Percentiles rank a stretch among this genome's conserved stretches.
These are phyloP conservation scores for Tillus elongatus DNA, from an alignment of 2,888 invertebrate species.

Conservation along the genomic window DNA sequence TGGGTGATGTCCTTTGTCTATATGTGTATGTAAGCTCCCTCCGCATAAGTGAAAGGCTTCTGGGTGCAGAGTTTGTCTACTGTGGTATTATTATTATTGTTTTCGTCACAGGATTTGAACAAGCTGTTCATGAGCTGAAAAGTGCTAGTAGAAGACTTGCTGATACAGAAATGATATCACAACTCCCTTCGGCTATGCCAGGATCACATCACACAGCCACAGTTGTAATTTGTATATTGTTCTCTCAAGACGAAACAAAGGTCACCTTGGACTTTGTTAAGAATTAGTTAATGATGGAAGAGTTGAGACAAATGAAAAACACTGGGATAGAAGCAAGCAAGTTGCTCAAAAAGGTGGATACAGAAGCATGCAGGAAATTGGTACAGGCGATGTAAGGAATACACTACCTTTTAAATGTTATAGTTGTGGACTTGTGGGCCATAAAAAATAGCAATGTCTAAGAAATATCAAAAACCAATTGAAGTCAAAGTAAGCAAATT, in stretches of 20 bases:
- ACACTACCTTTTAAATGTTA: slow-evolving; percentile 15
- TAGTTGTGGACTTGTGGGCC: slow-evolving; percentile 16
- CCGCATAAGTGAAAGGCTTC: too few relatives aligned
- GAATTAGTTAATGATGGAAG: slow-evolving; percentile 14
- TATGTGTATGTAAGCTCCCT: too few relatives aligned
- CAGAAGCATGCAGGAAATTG: too few relatives aligned
- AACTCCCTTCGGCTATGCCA: slow-evolving; percentile 17
- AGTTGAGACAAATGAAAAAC: slow-evolving; percentile 11
- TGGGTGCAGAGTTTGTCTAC: too few relatives aligned
- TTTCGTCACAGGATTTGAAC: slow-evolving; percentile 12
- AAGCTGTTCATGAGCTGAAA: slow-evolving; percentile 16
- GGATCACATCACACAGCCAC: slow-evolving; percentile 15
- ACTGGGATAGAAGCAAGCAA: background rate
- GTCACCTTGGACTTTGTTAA: slow-evolving; percentile 17
- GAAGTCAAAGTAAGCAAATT: slow-evolving; percentile 8
- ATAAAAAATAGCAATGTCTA: slow-evolving; percentile 14
- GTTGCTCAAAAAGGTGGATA: background rate
- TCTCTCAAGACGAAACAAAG: slow-evolving; percentile 10
- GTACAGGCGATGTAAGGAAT: background rate
- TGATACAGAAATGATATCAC: slow-evolving; percentile 15
- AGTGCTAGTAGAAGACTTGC: slow-evolving; percentile 14
- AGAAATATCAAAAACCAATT: slow-evolving; percentile 10
- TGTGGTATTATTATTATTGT: background rate
- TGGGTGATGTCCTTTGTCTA: too few relatives aligned
- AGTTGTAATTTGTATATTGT: slow-evolving; percentile 17